Evolutionary conservation across 2,888 invertebrate species (phyloP), one percentile per base, ranked within the genome.

Genomic region (Drosophila nr. medialis): DNA sequence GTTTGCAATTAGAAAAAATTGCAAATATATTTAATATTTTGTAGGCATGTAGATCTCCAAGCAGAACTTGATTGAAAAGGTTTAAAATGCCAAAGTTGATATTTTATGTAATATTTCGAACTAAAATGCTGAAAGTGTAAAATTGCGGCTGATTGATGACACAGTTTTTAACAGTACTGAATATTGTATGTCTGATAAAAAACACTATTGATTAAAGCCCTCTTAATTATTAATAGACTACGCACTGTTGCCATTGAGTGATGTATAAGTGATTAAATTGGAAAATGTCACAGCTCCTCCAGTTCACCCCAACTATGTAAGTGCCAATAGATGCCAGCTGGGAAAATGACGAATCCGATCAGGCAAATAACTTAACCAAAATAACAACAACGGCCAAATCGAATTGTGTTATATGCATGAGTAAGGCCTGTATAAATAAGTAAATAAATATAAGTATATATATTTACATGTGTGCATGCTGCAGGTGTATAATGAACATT

Each of bases 261-360:
- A 54, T 50, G 56, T 54, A 51, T 63, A 51, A 49, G 45, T 76
- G 77, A 80, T 80, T 65, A 64, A 63, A 71, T 56, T 48, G 58
- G 10, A 56, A 65, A 64, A 72, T 55, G 60, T 21, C 50, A 18
- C 70, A 50, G 40, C 18, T 63, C 2, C 2, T 29, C 21, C 21
- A 30, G 29, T 24, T 21, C 30, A 27, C 24, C 13, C 11, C 18
- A 59, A 61, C 51, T 55, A 50, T 40, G 42, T 2, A 51, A 49
- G 51, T 53, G 58, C 32, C 38, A 53, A 10, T 59, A 24, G 36
- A 71, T 59, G 38, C 27, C 63, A 38, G 32, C 27, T 45, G 68
- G 21, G 32, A n/a, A 21, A 51, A 21, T 4, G 30, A 42, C 34
- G 53, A 73, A 54, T 58, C 38, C 29, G 36, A 45, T 27, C 38